Evolutionary conservation across 2,797 vertebrate species (phyloP), one percentile per base, ranked within the genome.

Genomic region (Sebastes iracundus): DNA sequence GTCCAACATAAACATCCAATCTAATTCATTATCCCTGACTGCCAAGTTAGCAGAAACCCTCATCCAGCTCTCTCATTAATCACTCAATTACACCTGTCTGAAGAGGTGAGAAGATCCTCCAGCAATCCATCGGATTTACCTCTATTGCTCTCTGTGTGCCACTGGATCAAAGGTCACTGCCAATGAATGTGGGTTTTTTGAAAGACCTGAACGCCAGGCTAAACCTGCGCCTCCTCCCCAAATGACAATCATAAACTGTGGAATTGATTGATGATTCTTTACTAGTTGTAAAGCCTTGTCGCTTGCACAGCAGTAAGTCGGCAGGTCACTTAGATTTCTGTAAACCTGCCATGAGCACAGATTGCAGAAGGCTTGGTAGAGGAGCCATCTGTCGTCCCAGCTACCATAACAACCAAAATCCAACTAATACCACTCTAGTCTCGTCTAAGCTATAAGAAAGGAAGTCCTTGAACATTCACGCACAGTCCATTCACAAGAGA

Each of bases 401-500:
- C 80, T 77, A 69, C 84, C 80, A 87, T 80, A 90, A 91, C 83
- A 83, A 90, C 66, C 69, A 80, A 89, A 92, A 90, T 90, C 92
- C 91, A 84, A 42, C 90, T 92, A 92, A 94, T 90, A 46, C 91
- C 81, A 42, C 64, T 79, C 69, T 69, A 64, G 75, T 81, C 42
- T 35, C 42, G 61, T 84, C 73, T 87, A 85, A 92, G 86, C 90
- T 55, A 12, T 42, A 68, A 81, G 77, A 83, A 87, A 78, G 25
- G 42, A 86, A 84, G 70, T 83, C 83, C 78, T 80, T 88, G 53
- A 84, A 63, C 52, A 72, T 71, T 79, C 46, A 65, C 13, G 5
- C 23, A 30, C 28, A 27, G 65, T 73, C 61, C 52, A 62, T 79
- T 71, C 73, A 77, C 8, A 56, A 66, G 60, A 61, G 4, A 77